A percentile compares a stretch with the other conserved stretches of the same genome.
phyloP scores from a whole-genome alignment of 1,140 invertebrate genomes.

The Drosophila kikkawai region DNA sequence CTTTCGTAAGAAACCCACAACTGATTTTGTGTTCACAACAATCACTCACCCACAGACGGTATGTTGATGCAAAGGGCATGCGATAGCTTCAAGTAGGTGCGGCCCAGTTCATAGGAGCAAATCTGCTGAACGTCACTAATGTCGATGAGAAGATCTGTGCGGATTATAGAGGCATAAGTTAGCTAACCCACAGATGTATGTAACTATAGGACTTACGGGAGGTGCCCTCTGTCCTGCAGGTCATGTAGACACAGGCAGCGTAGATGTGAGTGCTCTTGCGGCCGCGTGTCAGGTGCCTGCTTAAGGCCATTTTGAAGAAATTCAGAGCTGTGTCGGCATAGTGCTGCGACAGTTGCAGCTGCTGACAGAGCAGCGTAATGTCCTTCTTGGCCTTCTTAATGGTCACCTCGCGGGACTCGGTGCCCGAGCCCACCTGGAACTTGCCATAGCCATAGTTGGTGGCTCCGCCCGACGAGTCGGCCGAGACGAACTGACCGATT shows the following conservation, averaged over 20 bases:
- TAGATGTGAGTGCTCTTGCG: conserved; percentile 96
- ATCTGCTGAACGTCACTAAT: conserved; percentile 98
- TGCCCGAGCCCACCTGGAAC: conserved; percentile 92
- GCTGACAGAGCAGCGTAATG: conserved; percentile 91
- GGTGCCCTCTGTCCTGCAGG: conserved; percentile 96
- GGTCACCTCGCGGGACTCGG: conserved; percentile 96
- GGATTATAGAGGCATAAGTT: not conserved
- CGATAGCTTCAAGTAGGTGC: conserved; percentile 95
- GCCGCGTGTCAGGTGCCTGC: conserved; percentile 94
- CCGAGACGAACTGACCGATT: conserved; percentile 96
- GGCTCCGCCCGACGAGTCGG: conserved; percentile 93
- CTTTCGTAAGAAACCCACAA: not conserved
- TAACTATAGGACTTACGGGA: conserved; percentile 90
- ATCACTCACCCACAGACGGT: conserved; percentile 93
- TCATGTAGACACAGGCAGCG: conserved; percentile 99
- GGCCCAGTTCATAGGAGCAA: conserved; percentile 97
- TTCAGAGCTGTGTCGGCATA: conserved; percentile 97
- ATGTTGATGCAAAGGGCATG: conserved; percentile 96
- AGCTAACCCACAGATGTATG: not conserved
- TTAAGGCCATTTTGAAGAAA: conserved; percentile 98
- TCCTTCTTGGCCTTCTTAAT: conserved; percentile 94
- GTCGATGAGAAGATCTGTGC: conserved; percentile 96
- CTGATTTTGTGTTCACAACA: not conserved
- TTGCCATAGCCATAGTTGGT: conserved; percentile 90
- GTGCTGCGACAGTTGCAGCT: conserved; percentile 94